These are phyloP conservation scores for Edolisoma coerulescens DNA, from an alignment of 2,113 vertebrate species.

Conservation along the genomic window DNA sequence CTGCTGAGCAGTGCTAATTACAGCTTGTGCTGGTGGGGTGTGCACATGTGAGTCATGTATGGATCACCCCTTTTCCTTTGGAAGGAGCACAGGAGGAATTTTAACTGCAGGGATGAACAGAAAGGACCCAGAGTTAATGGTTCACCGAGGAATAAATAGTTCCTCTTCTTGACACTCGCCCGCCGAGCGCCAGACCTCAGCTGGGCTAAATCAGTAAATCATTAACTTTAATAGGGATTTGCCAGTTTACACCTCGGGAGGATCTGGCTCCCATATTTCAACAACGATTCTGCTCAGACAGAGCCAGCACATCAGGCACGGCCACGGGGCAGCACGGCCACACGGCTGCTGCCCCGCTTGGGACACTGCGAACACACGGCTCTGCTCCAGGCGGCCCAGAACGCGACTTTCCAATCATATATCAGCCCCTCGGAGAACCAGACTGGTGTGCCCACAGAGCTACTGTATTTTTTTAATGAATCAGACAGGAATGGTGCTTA, in stretches of 20 bases:
- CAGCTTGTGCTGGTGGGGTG: background rate
- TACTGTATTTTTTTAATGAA: constrained; percentile 62
- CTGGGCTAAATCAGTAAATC: constrained; percentile 46
- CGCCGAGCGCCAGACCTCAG: constrained; percentile 34
- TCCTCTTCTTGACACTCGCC: constrained; percentile 51
- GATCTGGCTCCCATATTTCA: constrained; percentile 42
- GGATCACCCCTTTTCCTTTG: constrained; percentile 8
- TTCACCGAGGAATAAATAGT: constrained; percentile 58
- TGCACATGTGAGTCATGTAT: background rate
- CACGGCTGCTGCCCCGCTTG: background rate
- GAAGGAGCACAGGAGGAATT: constrained; percentile 23
- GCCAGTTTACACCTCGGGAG: constrained; percentile 41
- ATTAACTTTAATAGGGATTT: constrained; percentile 44
- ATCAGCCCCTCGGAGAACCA: background rate
- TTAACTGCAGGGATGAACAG: constrained; percentile 41
- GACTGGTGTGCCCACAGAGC: constrained; percentile 6
- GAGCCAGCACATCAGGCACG: background rate
- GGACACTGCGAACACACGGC: fast-evolving
- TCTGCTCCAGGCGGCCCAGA: background rate
- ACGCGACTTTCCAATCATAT: background rate
- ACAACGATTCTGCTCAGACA: background rate
- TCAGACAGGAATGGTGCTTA: constrained; percentile 48
- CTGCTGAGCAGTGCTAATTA: background rate
- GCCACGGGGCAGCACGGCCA: background rate
- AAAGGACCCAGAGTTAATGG: constrained; percentile 41